phyloP scores from a whole-genome alignment of 2,797 vertebrate genomes.

The Urosaurus nigricauda region DNA sequence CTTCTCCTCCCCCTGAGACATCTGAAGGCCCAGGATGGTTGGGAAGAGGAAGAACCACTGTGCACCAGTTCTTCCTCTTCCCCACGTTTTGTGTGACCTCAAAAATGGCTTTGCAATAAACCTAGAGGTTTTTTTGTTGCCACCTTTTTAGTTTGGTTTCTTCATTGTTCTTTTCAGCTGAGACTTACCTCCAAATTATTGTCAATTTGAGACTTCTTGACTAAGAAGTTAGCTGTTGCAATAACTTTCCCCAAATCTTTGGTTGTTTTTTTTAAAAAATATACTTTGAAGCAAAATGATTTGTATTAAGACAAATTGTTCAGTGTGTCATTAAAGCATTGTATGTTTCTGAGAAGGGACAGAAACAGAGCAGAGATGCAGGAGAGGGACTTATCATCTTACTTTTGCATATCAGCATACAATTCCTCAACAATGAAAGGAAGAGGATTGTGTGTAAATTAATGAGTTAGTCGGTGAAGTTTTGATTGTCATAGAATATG shows the following conservation, averaged over 20 bases:
- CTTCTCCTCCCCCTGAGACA: no score
- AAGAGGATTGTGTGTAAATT: background rate
- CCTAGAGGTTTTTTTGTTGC: no score
- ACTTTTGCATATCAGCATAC: constrained; percentile 4
- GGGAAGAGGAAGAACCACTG: no score
- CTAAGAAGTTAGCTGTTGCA: background rate
- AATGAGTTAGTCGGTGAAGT: background rate
- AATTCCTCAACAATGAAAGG: background rate
- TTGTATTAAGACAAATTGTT: background rate
- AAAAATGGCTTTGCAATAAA: no score
- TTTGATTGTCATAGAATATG: background rate
- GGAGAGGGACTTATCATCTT: background rate
- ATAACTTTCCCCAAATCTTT: background rate
- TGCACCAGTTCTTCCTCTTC: no score
- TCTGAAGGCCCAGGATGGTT: no score
- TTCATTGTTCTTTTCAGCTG: constrained; percentile 4
- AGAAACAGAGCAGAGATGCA: background rate
- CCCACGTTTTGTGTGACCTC: no score
- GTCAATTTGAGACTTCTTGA: background rate
- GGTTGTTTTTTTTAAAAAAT: background rate
- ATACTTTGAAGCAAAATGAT: background rate
- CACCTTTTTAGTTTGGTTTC: background rate
- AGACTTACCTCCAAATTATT: background rate
- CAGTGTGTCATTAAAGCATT: background rate
- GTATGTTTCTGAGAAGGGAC: background rate